phyloP scores from a whole-genome alignment of 92 coral and sea anemone genomes.

The Plumapathes pennacea region DNA sequence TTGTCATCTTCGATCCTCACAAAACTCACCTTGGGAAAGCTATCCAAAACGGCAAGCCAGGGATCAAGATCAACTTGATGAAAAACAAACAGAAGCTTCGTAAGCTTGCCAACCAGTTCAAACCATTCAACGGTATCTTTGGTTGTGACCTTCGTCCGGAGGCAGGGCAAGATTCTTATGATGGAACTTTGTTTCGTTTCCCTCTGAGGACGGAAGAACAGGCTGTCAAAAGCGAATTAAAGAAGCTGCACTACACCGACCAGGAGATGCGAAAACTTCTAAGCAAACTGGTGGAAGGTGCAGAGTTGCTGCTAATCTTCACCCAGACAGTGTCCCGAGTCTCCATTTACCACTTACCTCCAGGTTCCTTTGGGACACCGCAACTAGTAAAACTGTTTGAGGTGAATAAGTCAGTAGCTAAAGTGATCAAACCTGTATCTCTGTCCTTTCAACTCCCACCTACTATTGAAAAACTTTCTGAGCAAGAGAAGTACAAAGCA shows the following conservation, averaged over 20 bases:
- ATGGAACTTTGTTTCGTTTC: constrained; percentile 78
- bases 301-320: constrained; percentile 60
- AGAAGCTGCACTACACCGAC: constrained; percentile 48
- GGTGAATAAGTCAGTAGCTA: constrained; percentile 47
- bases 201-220: constrained; percentile 70
- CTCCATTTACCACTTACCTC: constrained; percentile 38
- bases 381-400: constrained; percentile 47
- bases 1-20: constrained; percentile 84
- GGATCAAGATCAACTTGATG: constrained; percentile 61
- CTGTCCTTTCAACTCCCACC: constrained; percentile 33
- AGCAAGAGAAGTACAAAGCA: constrained; percentile 31
- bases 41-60: constrained; percentile 68
- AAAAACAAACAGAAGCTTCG: constrained; percentile 24
- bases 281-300: constrained; percentile 38
- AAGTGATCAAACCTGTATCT: constrained; percentile 31
- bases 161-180: constrained; percentile 20
- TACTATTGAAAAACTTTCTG: constrained; percentile 12
- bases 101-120: constrained; percentile 63
- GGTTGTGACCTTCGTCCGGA: constrained; percentile 62
- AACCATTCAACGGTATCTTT: constrained; percentile 70
- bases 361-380: constrained; percentile 14
- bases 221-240: constrained; percentile 59
- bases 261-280: constrained; percentile 51
- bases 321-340: constrained; percentile 67
- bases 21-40: constrained; percentile 72